phyloP scores from a whole-genome alignment of 2,888 invertebrate genomes.

The Protonemura montana region DNA sequence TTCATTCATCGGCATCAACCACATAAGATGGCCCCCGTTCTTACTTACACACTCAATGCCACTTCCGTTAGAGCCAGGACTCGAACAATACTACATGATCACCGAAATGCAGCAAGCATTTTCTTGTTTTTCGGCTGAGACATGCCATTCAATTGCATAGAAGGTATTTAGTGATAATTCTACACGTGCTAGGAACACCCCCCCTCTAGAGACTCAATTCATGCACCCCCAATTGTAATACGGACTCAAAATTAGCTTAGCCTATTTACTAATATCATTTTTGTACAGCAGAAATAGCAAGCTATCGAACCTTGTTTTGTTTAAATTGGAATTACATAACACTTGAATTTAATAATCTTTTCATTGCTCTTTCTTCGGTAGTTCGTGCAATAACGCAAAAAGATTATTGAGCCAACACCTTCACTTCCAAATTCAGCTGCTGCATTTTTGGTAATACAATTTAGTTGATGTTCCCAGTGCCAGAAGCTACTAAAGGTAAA shows the following conservation, averaged over 20 bases:
- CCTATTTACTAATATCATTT: not conserved
- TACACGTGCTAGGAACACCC: not conserved
- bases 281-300: not conserved
- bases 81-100: not conserved
- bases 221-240: not conserved
- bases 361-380: not conserved
- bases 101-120: not conserved
- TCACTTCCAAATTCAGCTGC: not conserved
- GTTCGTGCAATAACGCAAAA: not conserved
- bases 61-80: not conserved
- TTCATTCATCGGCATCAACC: conserved; percentile 14
- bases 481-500: not conserved
- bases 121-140: not conserved
- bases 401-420: not conserved
- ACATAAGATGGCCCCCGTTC: conserved; percentile 14
- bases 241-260: not conserved
- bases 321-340: no score
- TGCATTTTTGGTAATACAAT: not conserved
- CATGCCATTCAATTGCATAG: not conserved
- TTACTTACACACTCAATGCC: not conserved
- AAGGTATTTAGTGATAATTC: conserved; percentile 1
- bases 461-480: not conserved
- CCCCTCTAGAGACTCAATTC: no score
- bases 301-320: no score
- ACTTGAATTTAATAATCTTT: not conserved